Evolutionary conservation across 1,140 invertebrate species (phyloP), one percentile per base, ranked within the genome.

Genomic region (Octopus sinensis): DNA sequence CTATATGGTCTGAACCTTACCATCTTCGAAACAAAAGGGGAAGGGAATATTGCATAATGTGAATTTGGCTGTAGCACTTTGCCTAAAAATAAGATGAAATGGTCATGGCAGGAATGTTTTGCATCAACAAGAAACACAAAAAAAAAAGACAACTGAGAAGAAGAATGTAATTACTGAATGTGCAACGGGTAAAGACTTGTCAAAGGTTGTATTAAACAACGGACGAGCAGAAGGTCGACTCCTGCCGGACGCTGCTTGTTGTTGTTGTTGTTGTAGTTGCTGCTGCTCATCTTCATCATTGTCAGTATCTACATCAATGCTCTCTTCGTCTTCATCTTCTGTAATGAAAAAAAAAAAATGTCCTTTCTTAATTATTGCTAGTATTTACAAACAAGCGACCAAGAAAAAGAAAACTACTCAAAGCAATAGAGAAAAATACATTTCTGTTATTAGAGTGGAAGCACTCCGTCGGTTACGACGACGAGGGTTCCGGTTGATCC

Each of bases 171-270:
- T 84, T 83, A 87, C 86, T 52, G 86, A 85, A 76, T 87, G 86
- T 23, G 86, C 81, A 17, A 80, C 83, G 30, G 86, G 86, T 53
- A 87, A 76, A 71, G 85, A 86, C 53, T 81, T 81, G 73, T 87
- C 86, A 84, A 84, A 87, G 54, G 81, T 85, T 3, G 82, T 75
- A 53, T 82, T 76, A n/a, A 81, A n/a, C 53, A 68, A 78, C 56
- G 30, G 17, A 6, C 68, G 68, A 73, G 13, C 68, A 12, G 7
- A 12, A 17, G 56, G 1, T 62, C 56, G 9, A 62, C 17, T 62
- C 17, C 9, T 17, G 17, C 56, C 30, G 3, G 7, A n/a, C 30
- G 68, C 13, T 43, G 30, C 68, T 73, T 23, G 68, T 73, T 17
- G 68, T 23, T 6, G 7, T 17, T 7, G 68, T 43, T 43, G 30